Evolutionary conservation across 2,113 vertebrate species (phyloP).

Genomic region (Cyprinodon brontotheroides): DNA sequence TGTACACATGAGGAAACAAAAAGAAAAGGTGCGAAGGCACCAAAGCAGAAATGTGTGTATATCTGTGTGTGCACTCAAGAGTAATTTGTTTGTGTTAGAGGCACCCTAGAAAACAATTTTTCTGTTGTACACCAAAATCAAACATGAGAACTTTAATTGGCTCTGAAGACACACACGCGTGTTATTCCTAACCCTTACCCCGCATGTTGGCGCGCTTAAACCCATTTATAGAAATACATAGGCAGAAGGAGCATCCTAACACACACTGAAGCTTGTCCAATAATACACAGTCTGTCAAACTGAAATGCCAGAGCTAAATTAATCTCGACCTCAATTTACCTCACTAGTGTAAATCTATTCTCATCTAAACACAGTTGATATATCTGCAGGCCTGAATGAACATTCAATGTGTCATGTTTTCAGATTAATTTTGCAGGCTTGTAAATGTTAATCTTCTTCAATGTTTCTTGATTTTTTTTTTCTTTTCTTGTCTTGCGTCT

Average conservation of each 20-base stretch:
- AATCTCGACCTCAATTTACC: constrained; percentile 60
- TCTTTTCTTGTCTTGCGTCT: constrained; percentile 22
- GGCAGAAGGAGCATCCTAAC: constrained; percentile 1
- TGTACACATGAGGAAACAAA: not conserved
- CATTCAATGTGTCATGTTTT: constrained; percentile 48
- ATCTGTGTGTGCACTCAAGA: constrained; percentile 6
- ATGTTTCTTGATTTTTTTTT: constrained; percentile 6
- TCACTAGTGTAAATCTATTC: constrained; percentile 53
- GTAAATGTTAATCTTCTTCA: constrained; percentile 9
- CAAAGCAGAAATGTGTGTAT: constrained; percentile 24
- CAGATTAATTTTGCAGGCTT: constrained; percentile 21
- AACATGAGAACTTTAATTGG: constrained; percentile 35
- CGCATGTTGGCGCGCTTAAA: constrained; percentile 4
- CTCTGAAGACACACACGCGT: constrained; percentile 14
- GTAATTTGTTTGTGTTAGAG: constrained; percentile 38
- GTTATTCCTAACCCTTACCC: not conserved
- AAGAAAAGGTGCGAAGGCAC: constrained; percentile 33
- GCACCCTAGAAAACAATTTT: constrained; percentile 30
- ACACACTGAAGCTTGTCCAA: constrained; percentile 44
- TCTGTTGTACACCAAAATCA: constrained; percentile 23
- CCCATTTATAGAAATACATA: constrained; percentile 24
- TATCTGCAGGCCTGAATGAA: constrained; percentile 50
- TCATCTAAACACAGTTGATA: constrained; percentile 44
- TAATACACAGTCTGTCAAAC: constrained; percentile 49
- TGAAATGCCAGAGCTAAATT: constrained; percentile 49